Conservation (phyloP, 30 jellyfish, hydroid and myxozoan species). For the Pelagia noctiluca region DNA sequence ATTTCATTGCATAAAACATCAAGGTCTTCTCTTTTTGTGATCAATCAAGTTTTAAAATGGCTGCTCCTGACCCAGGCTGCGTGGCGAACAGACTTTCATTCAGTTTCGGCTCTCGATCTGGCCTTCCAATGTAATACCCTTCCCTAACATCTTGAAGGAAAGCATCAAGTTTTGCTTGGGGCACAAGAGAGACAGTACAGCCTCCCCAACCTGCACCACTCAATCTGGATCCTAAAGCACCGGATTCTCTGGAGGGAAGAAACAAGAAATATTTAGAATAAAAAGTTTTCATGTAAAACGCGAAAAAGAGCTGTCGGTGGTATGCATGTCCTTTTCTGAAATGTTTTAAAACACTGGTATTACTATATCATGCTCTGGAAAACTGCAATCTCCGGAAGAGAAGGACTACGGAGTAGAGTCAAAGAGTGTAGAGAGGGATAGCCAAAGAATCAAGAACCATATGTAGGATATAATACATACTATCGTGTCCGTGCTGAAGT, state of each 20-base stretch:
- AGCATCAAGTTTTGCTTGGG: slow-evolving; percentile 63
- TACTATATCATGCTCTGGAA: neutral
- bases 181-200: slow-evolving; percentile 90
- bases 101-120: slow-evolving; percentile 59
- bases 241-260: slow-evolving; percentile 72
- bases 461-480: no score
- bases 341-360: neutral
- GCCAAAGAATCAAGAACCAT: no score
- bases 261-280: neutral
- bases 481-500: no score
- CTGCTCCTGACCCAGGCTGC: slow-evolving; percentile 97
- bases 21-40: no score
- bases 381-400: neutral
- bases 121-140: slow-evolving; percentile 67
- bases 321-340: no score
- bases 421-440: no score
- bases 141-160: slow-evolving; percentile 68
- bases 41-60: slow-evolving; percentile 50
- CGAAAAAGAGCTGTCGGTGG: no score
- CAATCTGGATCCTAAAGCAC: slow-evolving; percentile 95
- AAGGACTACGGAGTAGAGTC: neutral
- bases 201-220: slow-evolving; percentile 99
- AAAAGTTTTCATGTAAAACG: no score
- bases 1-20: no score
- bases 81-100: slow-evolving; percentile 93